A percentile compares a stretch with the other conserved stretches of the same genome.
Conservation (phyloP, 2,113 vertebrate genomes). For the Alethe castanea region DNA sequence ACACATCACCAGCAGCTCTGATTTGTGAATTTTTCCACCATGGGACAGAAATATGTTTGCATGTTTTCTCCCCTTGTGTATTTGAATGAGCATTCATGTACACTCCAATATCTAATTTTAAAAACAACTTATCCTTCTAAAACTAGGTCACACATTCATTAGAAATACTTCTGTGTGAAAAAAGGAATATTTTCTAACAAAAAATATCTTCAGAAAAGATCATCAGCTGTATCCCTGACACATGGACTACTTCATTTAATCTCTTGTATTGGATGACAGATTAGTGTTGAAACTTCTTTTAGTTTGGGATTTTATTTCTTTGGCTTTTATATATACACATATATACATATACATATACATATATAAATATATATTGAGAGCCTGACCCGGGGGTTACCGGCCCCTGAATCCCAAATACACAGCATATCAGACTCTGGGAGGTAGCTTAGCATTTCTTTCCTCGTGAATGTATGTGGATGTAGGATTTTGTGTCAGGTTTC, state of each 20-base stretch:
- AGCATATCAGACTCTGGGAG: background rate
- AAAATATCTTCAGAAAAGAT: background rate
- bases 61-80: background rate
- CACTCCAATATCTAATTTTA: background rate
- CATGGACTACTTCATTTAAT: background rate
- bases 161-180: background rate
- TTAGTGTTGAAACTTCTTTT: background rate
- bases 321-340: background rate
- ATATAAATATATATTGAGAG: background rate
- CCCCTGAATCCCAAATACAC: background rate
- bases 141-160: background rate
- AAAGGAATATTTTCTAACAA: background rate
- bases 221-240: background rate
- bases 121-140: background rate
- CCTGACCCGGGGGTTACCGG: background rate
- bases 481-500: background rate
- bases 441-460: background rate
- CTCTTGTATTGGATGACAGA: background rate
- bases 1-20: background rate
- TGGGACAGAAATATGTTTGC: rapidly evolving
- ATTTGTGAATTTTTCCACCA: background rate
- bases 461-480: background rate
- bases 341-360: too few species aligned
- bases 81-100: background rate
- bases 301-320: background rate